Evolutionary conservation across 2,113 vertebrate species (phyloP).

Genomic region (Macquaria australasica): DNA sequence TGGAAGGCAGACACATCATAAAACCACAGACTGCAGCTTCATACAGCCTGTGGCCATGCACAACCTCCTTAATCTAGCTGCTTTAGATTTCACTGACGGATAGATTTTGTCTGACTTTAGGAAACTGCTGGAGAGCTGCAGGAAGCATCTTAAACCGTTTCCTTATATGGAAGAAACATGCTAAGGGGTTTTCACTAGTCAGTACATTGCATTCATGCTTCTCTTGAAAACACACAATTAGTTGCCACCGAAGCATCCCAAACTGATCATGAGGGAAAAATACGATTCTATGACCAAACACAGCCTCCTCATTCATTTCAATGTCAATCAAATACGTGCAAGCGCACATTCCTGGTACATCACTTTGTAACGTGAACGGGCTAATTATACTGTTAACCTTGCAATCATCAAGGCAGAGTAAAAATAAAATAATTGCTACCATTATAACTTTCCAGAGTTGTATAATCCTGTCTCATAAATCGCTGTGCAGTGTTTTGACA

Average conservation of each 20-base stretch:
- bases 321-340: background rate
- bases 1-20: conserved; percentile 1
- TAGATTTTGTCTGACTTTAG: conserved; percentile 5
- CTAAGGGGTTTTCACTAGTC: background rate
- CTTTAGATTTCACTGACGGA: conserved; percentile 33
- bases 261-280: background rate
- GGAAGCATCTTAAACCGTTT: conserved; percentile 43
- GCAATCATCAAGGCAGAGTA: background rate
- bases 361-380: background rate
- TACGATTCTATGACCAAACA: background rate
- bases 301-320: background rate
- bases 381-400: background rate
- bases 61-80: conserved; percentile 29
- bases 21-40: conserved; percentile 19
- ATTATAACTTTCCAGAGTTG: background rate
- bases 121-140: conserved; percentile 25
- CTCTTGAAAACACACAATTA: too few relatives aligned
- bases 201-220: too few relatives aligned
- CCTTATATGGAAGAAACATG: background rate
- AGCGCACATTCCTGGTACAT: background rate
- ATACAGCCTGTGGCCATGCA: conserved; percentile 8
- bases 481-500: background rate
- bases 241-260: too few relatives aligned
- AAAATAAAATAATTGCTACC: background rate
- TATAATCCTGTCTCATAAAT: background rate